Conservation (phyloP, 2,113 vertebrate species). For the Sylvilagus bachmani region DNA sequence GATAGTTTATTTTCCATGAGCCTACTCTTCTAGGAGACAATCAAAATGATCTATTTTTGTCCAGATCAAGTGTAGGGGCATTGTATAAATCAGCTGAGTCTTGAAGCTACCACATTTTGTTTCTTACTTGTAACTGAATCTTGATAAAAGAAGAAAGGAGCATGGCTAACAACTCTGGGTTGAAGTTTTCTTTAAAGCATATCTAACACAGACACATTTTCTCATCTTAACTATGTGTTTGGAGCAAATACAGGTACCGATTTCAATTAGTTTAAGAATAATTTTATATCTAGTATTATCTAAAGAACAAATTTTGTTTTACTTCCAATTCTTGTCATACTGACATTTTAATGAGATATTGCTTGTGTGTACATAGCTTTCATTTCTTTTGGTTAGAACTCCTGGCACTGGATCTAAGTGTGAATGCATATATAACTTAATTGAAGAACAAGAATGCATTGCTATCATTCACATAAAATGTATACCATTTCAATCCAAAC, state of each 20-base stretch:
- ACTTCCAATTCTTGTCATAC: not conserved
- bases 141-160: not conserved
- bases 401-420: not conserved
- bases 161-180: not conserved
- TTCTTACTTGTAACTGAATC: conserved; percentile 9
- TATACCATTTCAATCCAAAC: not conserved
- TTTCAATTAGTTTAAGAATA: conserved; percentile 47
- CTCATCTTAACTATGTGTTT: not conserved
- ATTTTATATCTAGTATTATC: not conserved
- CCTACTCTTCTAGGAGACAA: conserved; percentile 35
- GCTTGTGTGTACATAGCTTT: not conserved
- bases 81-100: conserved; percentile 13
- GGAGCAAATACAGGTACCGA: conserved; percentile 44
- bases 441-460: not conserved
- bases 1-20: conserved; percentile 42
- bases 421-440: not conserved
- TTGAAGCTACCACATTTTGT: not conserved
- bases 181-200: not conserved
- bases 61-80: not conserved
- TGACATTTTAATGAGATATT: not conserved
- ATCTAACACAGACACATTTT: not conserved
- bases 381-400: not conserved
- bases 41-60: conserved; percentile 56
- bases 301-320: conserved; percentile 41
- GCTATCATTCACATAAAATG: not conserved